Evolutionary conservation across 2,113 vertebrate species (phyloP), one percentile per base, ranked within the genome.

Genomic region (Nothocercus julius): DNA sequence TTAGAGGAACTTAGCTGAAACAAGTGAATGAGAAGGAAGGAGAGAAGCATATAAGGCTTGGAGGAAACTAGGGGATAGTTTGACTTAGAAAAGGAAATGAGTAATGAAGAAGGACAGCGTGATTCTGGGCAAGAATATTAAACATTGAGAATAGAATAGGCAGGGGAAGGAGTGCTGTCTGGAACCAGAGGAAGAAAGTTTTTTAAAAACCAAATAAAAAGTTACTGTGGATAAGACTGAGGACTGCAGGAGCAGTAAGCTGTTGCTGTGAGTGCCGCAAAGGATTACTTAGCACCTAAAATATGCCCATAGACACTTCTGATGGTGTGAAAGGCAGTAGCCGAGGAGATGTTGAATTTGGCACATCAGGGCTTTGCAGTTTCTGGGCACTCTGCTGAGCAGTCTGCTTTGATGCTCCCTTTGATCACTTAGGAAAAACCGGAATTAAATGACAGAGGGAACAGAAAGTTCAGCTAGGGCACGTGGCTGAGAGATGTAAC

Each of bases 401-500:
- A 49, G 64, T 85, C 73, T 93, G 36, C 68, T 92, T 74, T 87
- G 82, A 82, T 92, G 36, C 13, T 40, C 28, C 19, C 51, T 62
- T 40, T 89, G 82, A 68, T 81, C 67, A 36, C 87, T 93, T 85
- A 53, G 66, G 81, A 68, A 91, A 93, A 93, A 9, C 72, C 64
- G 77, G 69, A 47, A 87, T 93, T 96, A 90, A 93, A 91, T 90
- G 82, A 77, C 79, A 90, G 82, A 85, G 38, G 44, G 76, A 81
- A 90, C 87, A 88, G 68, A 80, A 93, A 86, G 88, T 92, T 95
- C 90, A 92, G 53, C 74, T 80, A 58, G n/a, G 47, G 64, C 69
- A 59, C 24, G 38, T 47, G 84, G n/a, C 58, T 75, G 64, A 85
- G 69, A 96, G 92, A 90, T 67, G 77, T 78, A 76, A 81, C 47